These are phyloP conservation scores for Taurulus bubalis DNA, from an alignment of 2,113 vertebrate species.

Conservation along the genomic window DNA sequence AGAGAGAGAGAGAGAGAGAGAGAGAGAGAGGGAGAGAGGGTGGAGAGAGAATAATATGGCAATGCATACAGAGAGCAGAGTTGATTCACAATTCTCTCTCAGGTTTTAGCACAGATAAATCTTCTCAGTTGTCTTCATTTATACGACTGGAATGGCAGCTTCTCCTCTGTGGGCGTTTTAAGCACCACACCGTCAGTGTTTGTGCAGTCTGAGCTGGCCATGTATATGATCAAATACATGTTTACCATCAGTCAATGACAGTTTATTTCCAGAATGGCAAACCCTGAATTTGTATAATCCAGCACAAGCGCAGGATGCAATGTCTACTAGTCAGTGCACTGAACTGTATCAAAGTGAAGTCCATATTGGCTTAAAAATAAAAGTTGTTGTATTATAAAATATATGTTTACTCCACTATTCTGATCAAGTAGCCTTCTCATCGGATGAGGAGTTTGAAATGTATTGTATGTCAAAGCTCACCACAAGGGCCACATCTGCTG, in stretches of 20 bases:
- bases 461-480: not conserved
- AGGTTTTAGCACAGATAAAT: slow-evolving; percentile 51
- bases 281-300: slow-evolving; percentile 18
- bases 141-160: slow-evolving; percentile 45
- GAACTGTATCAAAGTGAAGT: not conserved
- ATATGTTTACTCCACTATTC: not conserved
- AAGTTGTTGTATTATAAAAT: not conserved
- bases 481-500: not conserved
- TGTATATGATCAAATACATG: slow-evolving; percentile 40
- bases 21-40: slow-evolving; percentile 26
- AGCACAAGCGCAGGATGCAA: slow-evolving; percentile 5
- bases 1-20: slow-evolving; percentile 26
- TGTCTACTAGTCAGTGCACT: not conserved
- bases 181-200: slow-evolving; percentile 37
- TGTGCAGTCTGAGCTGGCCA: slow-evolving; percentile 46
- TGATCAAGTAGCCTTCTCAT: not conserved
- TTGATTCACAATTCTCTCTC: slow-evolving; percentile 64
- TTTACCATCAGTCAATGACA: slow-evolving; percentile 55
- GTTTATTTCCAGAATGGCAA: slow-evolving; percentile 54
- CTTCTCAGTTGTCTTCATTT: slow-evolving; percentile 48
- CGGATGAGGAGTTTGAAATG: not conserved
- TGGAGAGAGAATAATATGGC: slow-evolving; percentile 44
- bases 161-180: slow-evolving; percentile 47
- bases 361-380: not conserved
- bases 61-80: slow-evolving; percentile 41